Evolutionary conservation across 2,888 invertebrate species (phyloP).

Genomic region (Aporophyla nigra): DNA sequence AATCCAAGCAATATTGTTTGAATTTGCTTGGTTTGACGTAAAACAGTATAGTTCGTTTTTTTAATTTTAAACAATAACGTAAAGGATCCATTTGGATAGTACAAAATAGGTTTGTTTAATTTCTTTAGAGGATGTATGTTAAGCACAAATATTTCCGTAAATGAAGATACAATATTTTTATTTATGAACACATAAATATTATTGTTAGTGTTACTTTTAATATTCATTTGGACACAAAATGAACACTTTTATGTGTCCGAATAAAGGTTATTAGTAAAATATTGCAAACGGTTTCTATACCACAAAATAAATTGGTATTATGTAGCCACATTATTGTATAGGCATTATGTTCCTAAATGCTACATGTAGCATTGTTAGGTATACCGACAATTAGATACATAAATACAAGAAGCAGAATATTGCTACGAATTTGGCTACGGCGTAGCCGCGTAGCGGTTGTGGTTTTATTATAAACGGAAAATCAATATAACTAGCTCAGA

Average conservation of each 20-base stretch:
- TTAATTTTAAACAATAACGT: slow-evolving; percentile 32
- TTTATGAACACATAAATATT: background rate
- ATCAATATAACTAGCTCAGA: slow-evolving; percentile 40
- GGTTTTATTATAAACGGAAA: slow-evolving; percentile 49
- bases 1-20: slow-evolving; percentile 21
- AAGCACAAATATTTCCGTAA: background rate
- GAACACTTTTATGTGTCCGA: background rate
- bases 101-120: background rate
- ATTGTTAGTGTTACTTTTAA: background rate
- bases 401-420: background rate
- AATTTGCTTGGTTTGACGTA: slow-evolving; percentile 23
- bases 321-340: slow-evolving; percentile 16
- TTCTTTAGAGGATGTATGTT: background rate
- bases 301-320: slow-evolving; percentile 8
- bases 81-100: background rate
- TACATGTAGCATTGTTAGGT: background rate
- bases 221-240: slow-evolving; percentile 14
- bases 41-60: slow-evolving; percentile 19
- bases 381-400: slow-evolving; percentile 3
- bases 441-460: slow-evolving; percentile 33
- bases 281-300: slow-evolving; percentile 17
- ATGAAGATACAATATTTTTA: background rate
- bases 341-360: background rate
- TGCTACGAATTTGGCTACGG: slow-evolving; percentile 28
- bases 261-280: slow-evolving; percentile 12